Evolutionary conservation across 2,113 vertebrate genomes (phyloP).

Genomic region (Leptosomus discolor): DNA sequence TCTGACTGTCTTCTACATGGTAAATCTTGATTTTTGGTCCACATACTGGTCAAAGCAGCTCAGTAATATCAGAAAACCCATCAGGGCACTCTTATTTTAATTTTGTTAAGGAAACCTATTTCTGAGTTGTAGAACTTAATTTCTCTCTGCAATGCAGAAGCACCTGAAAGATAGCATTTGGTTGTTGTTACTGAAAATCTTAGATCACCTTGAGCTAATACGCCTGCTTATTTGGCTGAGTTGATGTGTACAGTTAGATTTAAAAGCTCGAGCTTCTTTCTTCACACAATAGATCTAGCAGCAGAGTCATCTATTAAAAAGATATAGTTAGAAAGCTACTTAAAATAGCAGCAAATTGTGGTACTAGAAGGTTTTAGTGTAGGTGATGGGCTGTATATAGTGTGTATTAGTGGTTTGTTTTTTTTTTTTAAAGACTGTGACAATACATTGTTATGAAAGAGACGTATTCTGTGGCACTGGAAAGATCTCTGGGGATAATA

Average conservation of each 20-base stretch:
- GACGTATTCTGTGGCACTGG: accelerated
- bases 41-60: background rate
- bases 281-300: background rate
- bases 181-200: background rate
- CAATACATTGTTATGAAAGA: background rate
- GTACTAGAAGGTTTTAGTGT: background rate
- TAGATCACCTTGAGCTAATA: background rate
- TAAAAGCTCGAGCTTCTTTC: background rate
- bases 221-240: background rate
- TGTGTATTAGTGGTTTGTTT: background rate
- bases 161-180: background rate
- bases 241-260: background rate
- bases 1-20: background rate
- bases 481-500: background rate
- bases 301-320: background rate
- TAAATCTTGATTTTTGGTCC: background rate
- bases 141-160: background rate
- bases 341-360: background rate
- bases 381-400: background rate
- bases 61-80: background rate
- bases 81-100: background rate
- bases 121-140: background rate
- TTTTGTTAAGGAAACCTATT: background rate
- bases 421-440: background rate
- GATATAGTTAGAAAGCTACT: background rate